These are phyloP conservation scores for Macquaria ambigua DNA, from an alignment of 2,113 vertebrate genomes.

Conservation along the genomic window DNA sequence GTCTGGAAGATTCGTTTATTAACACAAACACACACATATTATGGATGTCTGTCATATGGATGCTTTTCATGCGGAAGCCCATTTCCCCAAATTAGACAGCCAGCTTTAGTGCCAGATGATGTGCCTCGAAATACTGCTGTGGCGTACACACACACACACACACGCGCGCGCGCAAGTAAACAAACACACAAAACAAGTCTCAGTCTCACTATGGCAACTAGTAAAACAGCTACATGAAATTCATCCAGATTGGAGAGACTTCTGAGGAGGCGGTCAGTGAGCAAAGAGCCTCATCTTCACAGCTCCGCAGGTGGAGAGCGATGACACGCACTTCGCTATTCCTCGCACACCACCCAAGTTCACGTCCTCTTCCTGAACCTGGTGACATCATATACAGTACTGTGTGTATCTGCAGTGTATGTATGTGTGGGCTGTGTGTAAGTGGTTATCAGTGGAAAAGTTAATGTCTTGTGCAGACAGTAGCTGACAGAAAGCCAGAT, in stretches of 20 bases:
- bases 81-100: slow-evolving; percentile 67
- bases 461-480: slow-evolving; percentile 54
- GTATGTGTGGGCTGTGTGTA: not conserved
- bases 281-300: slow-evolving; percentile 3
- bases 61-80: slow-evolving; percentile 56
- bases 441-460: slow-evolving; percentile 30
- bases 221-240: slow-evolving; percentile 61
- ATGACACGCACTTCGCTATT: not conserved
- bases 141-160: slow-evolving; percentile 12
- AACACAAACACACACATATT: slow-evolving; percentile 31
- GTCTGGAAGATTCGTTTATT: slow-evolving; percentile 59
- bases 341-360: not conserved
- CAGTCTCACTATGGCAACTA: slow-evolving; percentile 70
- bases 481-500: slow-evolving; percentile 39
- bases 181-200: slow-evolving; percentile 56
- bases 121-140: slow-evolving; percentile 52
- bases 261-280: slow-evolving; percentile 14
- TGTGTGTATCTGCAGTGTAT: not conserved
- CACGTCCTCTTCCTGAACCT: slow-evolving; percentile 38
- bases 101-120: slow-evolving; percentile 54
- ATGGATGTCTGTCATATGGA: slow-evolving; percentile 54
- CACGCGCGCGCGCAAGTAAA: slow-evolving; percentile 27
- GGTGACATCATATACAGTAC: not conserved
- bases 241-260: slow-evolving; percentile 18
- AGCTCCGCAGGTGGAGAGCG: not conserved